A percentile compares a stretch with the other conserved stretches of the same genome.
Conservation (phyloP, 1,140 invertebrate genomes). For the Leptinotarsa texana region DNA sequence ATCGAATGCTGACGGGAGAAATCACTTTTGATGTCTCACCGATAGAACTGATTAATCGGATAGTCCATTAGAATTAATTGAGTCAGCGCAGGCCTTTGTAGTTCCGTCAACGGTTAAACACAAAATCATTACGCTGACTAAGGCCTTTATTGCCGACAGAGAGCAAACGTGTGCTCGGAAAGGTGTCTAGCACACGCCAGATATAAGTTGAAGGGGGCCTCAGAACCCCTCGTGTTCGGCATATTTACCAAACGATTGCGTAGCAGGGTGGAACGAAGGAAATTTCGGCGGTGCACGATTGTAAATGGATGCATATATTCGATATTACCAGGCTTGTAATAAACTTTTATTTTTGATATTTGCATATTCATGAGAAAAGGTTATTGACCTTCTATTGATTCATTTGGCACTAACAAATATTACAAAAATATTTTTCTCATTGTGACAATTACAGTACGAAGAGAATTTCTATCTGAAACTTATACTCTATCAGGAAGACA, state of each 20-base stretch:
- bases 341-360: too few relatives aligned
- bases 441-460: too few relatives aligned
- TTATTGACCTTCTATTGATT: too few relatives aligned
- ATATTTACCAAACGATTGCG: conserved; percentile 8
- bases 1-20: conserved; percentile 1
- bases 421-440: too few relatives aligned
- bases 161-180: background rate
- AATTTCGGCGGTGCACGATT: background rate
- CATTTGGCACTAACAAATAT: too few relatives aligned
- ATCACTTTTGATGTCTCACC: conserved; percentile 17
- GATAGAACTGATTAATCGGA: conserved; percentile 20
- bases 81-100: conserved; percentile 21
- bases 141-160: conserved; percentile 14
- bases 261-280: background rate
- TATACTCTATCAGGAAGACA: too few relatives aligned
- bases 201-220: background rate
- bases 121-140: conserved; percentile 22
- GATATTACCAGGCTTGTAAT: background rate
- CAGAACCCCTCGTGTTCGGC: background rate
- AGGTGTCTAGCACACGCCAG: conserved; percentile 18
- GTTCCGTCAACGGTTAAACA: conserved; percentile 23
- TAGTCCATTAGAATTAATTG: conserved; percentile 27
- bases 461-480: too few relatives aligned
- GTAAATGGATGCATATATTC: background rate
- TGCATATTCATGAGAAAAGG: too few relatives aligned